Evolutionary conservation across 1,140 invertebrate genomes (phyloP).

Genomic region (Oncopeltus fasciatus): DNA sequence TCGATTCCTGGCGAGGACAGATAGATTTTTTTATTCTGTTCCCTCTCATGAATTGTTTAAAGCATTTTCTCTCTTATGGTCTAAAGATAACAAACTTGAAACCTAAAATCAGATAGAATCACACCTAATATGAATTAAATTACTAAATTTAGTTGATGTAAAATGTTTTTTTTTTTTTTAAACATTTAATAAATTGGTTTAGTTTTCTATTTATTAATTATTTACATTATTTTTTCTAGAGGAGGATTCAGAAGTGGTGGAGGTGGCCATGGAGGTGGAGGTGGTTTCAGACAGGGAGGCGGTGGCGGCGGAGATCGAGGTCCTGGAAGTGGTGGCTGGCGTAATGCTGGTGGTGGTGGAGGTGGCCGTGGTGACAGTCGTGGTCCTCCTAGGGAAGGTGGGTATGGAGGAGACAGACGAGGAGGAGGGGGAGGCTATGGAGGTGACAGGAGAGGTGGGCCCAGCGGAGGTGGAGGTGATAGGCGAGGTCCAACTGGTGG

Average conservation of each 20-base stretch:
- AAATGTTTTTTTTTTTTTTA: too few species aligned
- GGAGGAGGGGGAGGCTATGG: conserved; percentile 8
- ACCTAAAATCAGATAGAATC: too few species aligned
- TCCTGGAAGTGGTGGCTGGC: conserved; percentile 9
- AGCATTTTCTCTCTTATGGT: too few species aligned
- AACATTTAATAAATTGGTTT: too few species aligned
- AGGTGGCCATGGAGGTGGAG: not conserved
- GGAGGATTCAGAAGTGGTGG: conserved; percentile 9
- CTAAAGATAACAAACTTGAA: too few species aligned
- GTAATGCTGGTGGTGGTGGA: conserved; percentile 11
- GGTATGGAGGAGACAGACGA: not conserved
- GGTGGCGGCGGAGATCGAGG: conserved; percentile 16
- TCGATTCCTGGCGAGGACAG: too few species aligned
- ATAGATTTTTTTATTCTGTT: too few species aligned
- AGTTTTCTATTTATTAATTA: too few species aligned
- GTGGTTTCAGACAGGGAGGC: conserved; percentile 7
- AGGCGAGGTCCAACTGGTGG: not conserved
- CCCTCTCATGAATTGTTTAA: too few species aligned
- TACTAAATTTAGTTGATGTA: too few species aligned
- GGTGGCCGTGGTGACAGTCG: conserved; percentile 1
- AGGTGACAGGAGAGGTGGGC: not conserved
- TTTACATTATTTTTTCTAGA: too few species aligned
- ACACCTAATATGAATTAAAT: too few species aligned
- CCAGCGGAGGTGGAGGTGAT: not conserved
- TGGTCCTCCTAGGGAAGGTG: not conserved